Evolutionary conservation across 92 coral and sea anemone genomes (phyloP).

Genomic region (Montipora capitata): DNA sequence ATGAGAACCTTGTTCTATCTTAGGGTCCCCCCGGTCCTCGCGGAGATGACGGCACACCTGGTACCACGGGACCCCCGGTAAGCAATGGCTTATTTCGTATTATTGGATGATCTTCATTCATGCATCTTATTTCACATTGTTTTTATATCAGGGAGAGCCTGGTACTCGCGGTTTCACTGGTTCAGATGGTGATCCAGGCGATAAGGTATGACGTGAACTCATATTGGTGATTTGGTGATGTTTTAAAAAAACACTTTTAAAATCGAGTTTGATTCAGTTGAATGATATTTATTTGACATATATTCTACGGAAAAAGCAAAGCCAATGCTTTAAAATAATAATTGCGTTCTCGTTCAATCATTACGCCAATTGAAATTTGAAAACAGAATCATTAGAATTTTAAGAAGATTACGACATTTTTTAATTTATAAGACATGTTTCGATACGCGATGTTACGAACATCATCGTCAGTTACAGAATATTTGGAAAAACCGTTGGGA

Average conservation of each 20-base stretch:
- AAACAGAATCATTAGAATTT: too few relatives aligned
- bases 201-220: constrained; percentile 64
- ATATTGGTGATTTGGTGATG: too few relatives aligned
- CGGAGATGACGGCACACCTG: constrained; percentile 88
- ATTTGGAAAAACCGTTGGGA: too few relatives aligned
- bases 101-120: neutral
- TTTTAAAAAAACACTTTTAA: too few relatives aligned
- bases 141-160: constrained; percentile 76
- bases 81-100: constrained; percentile 15
- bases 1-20: neutral
- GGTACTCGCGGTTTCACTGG: constrained; percentile 91
- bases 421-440: too few relatives aligned
- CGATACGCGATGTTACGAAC: too few relatives aligned
- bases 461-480: too few relatives aligned
- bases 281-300: neutral
- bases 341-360: too few relatives aligned
- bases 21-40: constrained; percentile 94
- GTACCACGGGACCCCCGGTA: constrained; percentile 89
- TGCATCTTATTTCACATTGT: neutral
- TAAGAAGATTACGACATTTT: too few relatives aligned
- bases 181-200: constrained; percentile 87
- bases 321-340: too few relatives aligned
- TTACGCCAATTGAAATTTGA: too few relatives aligned
- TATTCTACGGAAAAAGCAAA: too few relatives aligned
- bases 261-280: neutral